These are phyloP conservation scores for Ornithorhynchus anatinus DNA, from an alignment of 2,113 vertebrate genomes.

Conservation along the genomic window DNA sequence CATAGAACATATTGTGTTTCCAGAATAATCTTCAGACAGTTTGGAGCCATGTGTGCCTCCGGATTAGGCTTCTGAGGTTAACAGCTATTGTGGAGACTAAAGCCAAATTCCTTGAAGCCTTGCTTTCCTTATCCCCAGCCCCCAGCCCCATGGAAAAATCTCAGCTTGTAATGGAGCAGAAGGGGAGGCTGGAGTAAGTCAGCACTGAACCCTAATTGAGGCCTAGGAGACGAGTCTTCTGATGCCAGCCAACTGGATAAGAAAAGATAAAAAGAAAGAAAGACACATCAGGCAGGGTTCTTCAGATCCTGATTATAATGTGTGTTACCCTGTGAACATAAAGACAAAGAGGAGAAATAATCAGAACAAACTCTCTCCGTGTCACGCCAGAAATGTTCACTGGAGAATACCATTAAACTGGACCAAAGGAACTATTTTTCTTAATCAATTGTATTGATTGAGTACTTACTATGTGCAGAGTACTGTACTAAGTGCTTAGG, in stretches of 20 bases:
- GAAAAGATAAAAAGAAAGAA: background rate
- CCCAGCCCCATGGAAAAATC: rapidly evolving
- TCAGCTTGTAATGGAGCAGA: slow-evolving; percentile 27
- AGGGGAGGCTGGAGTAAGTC: background rate
- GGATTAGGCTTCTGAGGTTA: background rate
- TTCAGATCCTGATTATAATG: background rate
- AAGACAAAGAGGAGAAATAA: background rate
- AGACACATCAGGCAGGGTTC: background rate
- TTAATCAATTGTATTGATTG: too few species aligned
- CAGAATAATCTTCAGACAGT: background rate
- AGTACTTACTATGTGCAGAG: too few species aligned
- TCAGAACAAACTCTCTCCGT: background rate
- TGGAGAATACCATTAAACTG: too few species aligned
- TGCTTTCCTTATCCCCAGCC: too few species aligned
- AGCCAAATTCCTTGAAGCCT: background rate
- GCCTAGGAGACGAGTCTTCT: slow-evolving; percentile 44
- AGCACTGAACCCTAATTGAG: slow-evolving; percentile 37
- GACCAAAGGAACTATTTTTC: too few species aligned
- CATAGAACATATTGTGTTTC: background rate
- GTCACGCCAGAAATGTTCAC: background rate
- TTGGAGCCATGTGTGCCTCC: background rate
- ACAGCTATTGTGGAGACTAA: background rate
- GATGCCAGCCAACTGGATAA: background rate
- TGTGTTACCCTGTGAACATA: rapidly evolving
- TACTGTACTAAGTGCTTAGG: too few species aligned